Conservation (phyloP, 1,140 invertebrate genomes). For the Chironomus tepperi region DNA sequence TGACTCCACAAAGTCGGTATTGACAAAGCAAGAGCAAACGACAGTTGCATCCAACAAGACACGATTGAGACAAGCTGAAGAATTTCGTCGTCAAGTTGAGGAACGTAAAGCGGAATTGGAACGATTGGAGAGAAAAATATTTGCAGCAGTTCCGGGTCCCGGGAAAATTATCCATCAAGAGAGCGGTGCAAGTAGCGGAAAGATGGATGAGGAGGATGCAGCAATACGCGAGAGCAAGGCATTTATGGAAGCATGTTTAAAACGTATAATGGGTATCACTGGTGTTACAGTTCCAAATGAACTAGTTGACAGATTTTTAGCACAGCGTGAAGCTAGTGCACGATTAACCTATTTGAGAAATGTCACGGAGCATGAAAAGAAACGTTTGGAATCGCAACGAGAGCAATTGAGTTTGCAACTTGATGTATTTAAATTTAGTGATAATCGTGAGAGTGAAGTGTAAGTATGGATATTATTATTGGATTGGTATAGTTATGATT, state of each 20-base stretch:
- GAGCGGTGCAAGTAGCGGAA: constrained; percentile 24
- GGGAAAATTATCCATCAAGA: neutral
- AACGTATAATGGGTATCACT: constrained; percentile 61
- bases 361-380: constrained; percentile 62
- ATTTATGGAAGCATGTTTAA: constrained; percentile 56
- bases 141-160: constrained; percentile 42
- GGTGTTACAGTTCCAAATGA: constrained; percentile 63
- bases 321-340: constrained; percentile 58
- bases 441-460: constrained; percentile 69
- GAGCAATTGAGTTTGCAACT: constrained; percentile 57
- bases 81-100: constrained; percentile 55
- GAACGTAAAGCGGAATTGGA: constrained; percentile 59
- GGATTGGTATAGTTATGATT: neutral
- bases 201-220: constrained; percentile 30
- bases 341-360: constrained; percentile 57
- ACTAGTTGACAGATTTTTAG: constrained; percentile 61
- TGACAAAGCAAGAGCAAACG: constrained; percentile 56
- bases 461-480: constrained; percentile 41
- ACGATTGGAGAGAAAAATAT: constrained; percentile 59
- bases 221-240: constrained; percentile 34
- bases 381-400: constrained; percentile 54
- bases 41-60: constrained; percentile 51
- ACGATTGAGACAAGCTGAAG: constrained; percentile 51
- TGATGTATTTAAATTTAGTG: constrained; percentile 66
- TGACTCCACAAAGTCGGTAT: constrained; percentile 52